These are phyloP conservation scores for Harpagifer antarcticus DNA, from an alignment of 2,797 vertebrate species.

Conservation along the genomic window DNA sequence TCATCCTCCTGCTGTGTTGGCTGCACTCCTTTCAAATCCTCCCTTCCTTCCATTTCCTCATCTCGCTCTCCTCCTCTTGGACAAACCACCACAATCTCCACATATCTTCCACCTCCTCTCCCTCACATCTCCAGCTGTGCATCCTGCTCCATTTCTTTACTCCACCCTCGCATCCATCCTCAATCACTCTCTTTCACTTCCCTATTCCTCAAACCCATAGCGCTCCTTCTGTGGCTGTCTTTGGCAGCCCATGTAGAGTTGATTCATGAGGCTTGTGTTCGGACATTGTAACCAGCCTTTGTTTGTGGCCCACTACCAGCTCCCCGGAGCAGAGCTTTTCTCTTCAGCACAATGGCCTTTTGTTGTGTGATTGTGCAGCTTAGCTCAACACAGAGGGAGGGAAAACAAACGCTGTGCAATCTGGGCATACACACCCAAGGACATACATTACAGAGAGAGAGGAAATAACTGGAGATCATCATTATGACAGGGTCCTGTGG, in stretches of 20 bases:
- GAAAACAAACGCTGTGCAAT: constrained; percentile 70
- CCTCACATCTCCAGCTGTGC: constrained; percentile 57
- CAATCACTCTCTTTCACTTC: constrained; percentile 42
- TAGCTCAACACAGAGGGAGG: constrained; percentile 68
- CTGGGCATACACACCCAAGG: constrained; percentile 45
- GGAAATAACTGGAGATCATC: constrained; percentile 27
- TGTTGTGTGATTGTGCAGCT: constrained; percentile 76
- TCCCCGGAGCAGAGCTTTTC: constrained; percentile 74
- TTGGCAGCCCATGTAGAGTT: constrained; percentile 63
- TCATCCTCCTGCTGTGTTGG: constrained; percentile 58
- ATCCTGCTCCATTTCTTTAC: constrained; percentile 53
- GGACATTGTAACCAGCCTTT: constrained; percentile 79
- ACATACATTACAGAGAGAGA: constrained; percentile 6
- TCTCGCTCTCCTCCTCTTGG: constrained; percentile 26
- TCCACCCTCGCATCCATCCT: constrained; percentile 55
- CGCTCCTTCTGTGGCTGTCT: constrained; percentile 51
- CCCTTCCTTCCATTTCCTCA: constrained; percentile 49
- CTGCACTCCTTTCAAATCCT: constrained; percentile 41
- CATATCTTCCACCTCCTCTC: constrained; percentile 32
- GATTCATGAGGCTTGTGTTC: constrained; percentile 73
- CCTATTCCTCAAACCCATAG: constrained; percentile 32
- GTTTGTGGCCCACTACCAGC: constrained; percentile 80
- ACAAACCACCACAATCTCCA: constrained; percentile 24
- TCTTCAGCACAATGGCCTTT: constrained; percentile 78
- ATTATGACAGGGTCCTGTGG: constrained; percentile 18